A percentile compares a stretch with the other conserved stretches of the same genome.
Evolutionary conservation across 2,888 invertebrate genomes (phyloP).

Genomic region (Pycnomerus fuliginosus): DNA sequence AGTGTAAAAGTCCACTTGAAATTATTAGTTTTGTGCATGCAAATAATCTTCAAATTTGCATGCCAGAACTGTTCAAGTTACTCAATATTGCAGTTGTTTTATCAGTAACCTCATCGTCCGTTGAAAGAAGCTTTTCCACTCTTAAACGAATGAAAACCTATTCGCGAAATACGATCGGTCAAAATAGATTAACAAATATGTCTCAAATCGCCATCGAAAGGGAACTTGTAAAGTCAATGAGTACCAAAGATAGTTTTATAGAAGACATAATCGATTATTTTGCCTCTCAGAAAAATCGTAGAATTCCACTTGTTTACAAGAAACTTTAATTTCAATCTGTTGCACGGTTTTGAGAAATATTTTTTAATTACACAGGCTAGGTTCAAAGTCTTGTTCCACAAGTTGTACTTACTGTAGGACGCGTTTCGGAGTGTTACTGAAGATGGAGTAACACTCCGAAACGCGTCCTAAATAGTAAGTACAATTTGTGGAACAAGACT

Average conservation of each 20-base stretch:
- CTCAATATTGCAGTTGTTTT: constrained; percentile 13
- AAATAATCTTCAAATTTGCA: constrained; percentile 2
- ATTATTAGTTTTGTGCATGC: constrained; percentile 13
- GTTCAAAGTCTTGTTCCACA: too few relatives aligned
- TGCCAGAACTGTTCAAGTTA: constrained; percentile 20
- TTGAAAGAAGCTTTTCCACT: constrained; percentile 19
- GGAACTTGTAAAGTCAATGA: constrained; percentile 6
- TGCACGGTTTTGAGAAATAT: not conserved
- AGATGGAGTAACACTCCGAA: too few relatives aligned
- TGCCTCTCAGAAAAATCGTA: not conserved
- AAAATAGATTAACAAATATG: constrained; percentile 18
- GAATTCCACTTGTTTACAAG: not conserved
- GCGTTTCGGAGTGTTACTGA: too few relatives aligned
- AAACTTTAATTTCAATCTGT: not conserved
- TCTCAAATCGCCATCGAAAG: constrained; percentile 16
- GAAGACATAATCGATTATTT: not conserved
- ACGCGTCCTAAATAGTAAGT: too few relatives aligned
- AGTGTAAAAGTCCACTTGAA: constrained; percentile 5
- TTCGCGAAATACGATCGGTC: constrained; percentile 12
- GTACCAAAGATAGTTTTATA: not conserved
- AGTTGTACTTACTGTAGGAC: too few relatives aligned
- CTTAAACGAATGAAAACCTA: constrained; percentile 22
- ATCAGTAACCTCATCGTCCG: constrained; percentile 14
- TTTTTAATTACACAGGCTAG: too few relatives aligned
- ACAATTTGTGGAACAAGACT: too few relatives aligned